Percentiles rank a stretch among this genome's conserved stretches.
These are phyloP conservation scores for Mirounga angustirostris DNA, from an alignment of 2,113 vertebrate species.

Conservation along the genomic window DNA sequence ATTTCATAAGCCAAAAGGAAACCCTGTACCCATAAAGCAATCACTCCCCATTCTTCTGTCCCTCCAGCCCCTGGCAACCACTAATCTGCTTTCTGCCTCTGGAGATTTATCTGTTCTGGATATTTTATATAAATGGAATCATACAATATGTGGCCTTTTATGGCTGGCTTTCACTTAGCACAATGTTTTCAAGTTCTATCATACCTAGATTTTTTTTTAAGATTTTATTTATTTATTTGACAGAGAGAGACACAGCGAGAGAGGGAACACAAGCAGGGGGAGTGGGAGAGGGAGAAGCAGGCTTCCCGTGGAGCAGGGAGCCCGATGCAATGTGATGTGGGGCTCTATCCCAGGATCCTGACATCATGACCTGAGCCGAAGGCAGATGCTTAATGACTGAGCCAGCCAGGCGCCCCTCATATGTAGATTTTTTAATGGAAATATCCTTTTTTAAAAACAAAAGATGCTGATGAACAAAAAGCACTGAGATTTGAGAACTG, in stretches of 20 bases:
- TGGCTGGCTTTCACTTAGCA: not conserved
- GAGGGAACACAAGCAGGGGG: too few relatives aligned
- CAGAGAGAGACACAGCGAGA: too few relatives aligned
- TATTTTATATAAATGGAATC: conserved; percentile 17
- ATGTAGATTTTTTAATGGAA: not conserved
- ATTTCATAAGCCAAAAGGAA: conserved; percentile 15
- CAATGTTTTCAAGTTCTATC: not conserved
- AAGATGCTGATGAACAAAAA: not conserved
- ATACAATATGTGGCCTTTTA: not conserved
- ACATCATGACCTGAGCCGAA: too few relatives aligned
- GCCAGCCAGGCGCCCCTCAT: too few relatives aligned
- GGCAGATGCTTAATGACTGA: too few relatives aligned
- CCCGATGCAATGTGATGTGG: too few relatives aligned
- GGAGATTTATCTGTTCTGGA: not conserved
- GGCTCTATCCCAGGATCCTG: too few relatives aligned
- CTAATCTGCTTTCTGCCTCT: not conserved
- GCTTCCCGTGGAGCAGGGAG: too few relatives aligned
- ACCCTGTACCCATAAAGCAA: not conserved
- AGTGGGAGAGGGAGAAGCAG: too few relatives aligned
- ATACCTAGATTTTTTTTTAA: not conserved
- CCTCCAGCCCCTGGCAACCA: not conserved
- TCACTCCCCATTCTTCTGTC: not conserved
- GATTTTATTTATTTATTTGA: too few relatives aligned
- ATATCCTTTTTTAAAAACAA: not conserved
- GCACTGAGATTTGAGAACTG: not conserved